Evolutionary conservation across 2,113 vertebrate genomes (phyloP).

Genomic region (Sphaerodactylus townsendi): DNA sequence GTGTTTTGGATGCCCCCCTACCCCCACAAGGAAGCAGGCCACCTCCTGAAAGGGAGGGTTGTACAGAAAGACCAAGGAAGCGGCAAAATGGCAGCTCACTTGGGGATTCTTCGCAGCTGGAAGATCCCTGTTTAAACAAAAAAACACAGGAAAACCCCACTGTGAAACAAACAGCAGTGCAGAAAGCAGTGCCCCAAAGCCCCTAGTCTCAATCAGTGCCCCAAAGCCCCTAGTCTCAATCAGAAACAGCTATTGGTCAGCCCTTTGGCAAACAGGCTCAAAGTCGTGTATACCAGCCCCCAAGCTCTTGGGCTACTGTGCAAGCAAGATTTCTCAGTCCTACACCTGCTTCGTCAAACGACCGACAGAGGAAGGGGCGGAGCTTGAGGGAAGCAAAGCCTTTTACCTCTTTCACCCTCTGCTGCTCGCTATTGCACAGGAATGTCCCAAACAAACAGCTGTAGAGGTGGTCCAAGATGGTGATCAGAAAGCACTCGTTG

Average conservation of each 20-base stretch:
- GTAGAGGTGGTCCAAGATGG: slow-evolving; percentile 95
- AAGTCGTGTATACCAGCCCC: not conserved
- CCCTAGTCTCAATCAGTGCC: too few species aligned
- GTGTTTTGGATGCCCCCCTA: too few species aligned
- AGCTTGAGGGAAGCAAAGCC: not conserved
- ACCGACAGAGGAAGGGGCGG: not conserved
- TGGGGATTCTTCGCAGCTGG: too few species aligned
- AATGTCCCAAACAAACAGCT: slow-evolving; percentile 98
- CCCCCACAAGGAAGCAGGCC: too few species aligned
- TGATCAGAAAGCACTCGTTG: slow-evolving; percentile 94
- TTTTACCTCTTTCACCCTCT: slow-evolving; percentile 89
- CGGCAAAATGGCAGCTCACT: too few species aligned
- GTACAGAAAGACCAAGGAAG: too few species aligned
- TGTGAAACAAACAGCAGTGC: too few species aligned
- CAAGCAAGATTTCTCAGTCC: too few species aligned
- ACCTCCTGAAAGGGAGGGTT: too few species aligned
- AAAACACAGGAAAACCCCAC: too few species aligned
- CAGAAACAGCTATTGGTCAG: not conserved
- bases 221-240: not conserved
- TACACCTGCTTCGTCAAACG: not conserved
- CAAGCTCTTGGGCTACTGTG: not conserved
- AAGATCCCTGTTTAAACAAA: too few species aligned
- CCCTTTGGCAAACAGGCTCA: not conserved
- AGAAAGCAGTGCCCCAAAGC: too few species aligned
- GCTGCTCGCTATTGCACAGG: slow-evolving; percentile 94